Conservation (phyloP, 2,113 vertebrate species). For the Ceyx margarethae region DNA sequence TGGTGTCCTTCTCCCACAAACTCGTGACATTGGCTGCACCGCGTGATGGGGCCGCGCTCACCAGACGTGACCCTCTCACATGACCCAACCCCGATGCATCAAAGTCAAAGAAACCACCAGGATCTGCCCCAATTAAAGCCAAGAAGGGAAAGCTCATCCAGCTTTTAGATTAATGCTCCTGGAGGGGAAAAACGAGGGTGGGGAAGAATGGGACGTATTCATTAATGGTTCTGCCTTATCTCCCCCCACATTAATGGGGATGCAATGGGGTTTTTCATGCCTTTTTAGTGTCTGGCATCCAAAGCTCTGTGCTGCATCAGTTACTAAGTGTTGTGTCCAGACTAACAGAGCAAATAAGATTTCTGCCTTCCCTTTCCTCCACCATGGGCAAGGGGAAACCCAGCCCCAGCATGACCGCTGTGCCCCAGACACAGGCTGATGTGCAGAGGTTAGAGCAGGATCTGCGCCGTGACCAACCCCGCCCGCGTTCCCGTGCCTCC, state of each 20-base stretch:
- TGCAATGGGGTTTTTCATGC: background rate
- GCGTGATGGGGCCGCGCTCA: background rate
- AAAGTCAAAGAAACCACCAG: conserved; percentile 36
- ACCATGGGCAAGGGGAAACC: background rate
- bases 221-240: background rate
- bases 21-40: background rate
- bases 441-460: background rate
- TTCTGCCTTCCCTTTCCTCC: background rate
- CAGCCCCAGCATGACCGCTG: accelerated
- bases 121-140: conserved; percentile 7
- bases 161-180: background rate
- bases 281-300: background rate
- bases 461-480: accelerated
- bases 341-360: background rate
- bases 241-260: background rate
- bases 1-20: background rate
- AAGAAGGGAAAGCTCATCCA: background rate
- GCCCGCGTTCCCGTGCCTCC: accelerated
- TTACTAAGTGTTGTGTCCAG: background rate
- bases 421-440: background rate
- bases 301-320: background rate
- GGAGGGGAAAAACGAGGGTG: background rate
- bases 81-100: background rate
- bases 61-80: conserved; percentile 22
- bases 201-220: conserved; percentile 26